Percentiles rank a stretch among this genome's conserved stretches.
Evolutionary conservation across 2,113 vertebrate genomes (phyloP).

Genomic region (Chroicocephalus ridibundus): DNA sequence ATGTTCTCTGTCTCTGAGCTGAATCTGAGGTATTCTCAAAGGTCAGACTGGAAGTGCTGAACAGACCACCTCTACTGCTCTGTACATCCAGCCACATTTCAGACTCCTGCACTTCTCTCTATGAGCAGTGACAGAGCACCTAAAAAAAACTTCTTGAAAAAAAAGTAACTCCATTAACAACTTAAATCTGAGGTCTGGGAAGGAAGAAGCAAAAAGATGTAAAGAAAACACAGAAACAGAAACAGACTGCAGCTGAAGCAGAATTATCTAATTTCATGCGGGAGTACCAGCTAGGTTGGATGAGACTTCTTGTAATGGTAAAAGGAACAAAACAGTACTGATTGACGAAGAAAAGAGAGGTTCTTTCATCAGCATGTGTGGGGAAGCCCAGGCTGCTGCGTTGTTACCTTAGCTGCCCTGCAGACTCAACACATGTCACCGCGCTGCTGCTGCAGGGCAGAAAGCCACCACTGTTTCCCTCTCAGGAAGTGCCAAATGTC

Average conservation of each 20-base stretch:
- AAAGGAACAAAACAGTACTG: neutral
- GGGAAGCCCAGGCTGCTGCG: neutral
- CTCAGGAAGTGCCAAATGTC: neutral
- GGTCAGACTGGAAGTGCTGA: neutral
- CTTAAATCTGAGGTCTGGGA: neutral
- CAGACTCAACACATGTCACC: accelerated
- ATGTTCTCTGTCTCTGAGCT: neutral
- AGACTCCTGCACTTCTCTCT: neutral
- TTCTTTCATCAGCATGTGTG: neutral
- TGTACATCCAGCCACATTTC: neutral
- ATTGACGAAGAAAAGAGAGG: neutral
- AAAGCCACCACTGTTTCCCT: neutral
- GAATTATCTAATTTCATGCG: neutral
- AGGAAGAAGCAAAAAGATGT: neutral
- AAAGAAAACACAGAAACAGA: neutral
- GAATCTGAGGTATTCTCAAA: neutral
- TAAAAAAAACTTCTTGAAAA: neutral
- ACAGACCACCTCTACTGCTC: neutral
- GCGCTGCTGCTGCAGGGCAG: neutral
- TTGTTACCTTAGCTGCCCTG: neutral
- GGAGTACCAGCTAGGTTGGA: neutral
- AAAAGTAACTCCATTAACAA: neutral
- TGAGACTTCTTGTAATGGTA: neutral
- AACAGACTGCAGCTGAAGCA: neutral
- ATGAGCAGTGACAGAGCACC: neutral